Percentiles rank a stretch among this genome's conserved stretches.
Conservation (phyloP, 2,797 vertebrate genomes). For the Poecile montanus region DNA sequence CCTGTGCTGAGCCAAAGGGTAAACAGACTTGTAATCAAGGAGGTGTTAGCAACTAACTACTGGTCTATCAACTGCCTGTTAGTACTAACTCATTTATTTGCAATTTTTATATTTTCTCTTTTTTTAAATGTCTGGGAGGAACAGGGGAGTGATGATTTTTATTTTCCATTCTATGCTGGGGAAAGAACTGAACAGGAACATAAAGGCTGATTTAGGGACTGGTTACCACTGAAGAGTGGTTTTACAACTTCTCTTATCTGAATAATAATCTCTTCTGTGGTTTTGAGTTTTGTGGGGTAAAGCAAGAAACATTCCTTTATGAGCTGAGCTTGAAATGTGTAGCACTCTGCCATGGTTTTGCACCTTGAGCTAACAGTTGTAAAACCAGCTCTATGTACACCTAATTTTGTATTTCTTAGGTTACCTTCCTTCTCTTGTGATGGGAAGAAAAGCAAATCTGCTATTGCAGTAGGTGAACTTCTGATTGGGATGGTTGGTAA, state of each 20-base stretch:
- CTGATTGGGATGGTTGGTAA: neutral
- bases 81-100: neutral
- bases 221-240: neutral
- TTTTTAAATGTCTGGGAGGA: neutral
- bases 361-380: neutral
- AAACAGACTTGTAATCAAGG: neutral
- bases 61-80: neutral
- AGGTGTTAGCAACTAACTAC: neutral
- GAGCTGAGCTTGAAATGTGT: neutral
- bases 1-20: neutral
- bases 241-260: neutral
- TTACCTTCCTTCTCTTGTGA: neutral
- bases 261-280: neutral
- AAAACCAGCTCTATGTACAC: neutral
- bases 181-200: neutral
- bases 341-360: neutral
- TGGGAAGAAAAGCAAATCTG: neutral
- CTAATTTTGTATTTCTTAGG: neutral
- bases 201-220: neutral
- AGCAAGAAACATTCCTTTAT: neutral
- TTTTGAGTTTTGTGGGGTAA: neutral
- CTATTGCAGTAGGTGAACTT: neutral
- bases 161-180: neutral
- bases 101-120: neutral
- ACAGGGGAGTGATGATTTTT: neutral